These are phyloP conservation scores for Sardinella longiceps DNA, from an alignment of 2,797 vertebrate genomes.

Conservation along the genomic window DNA sequence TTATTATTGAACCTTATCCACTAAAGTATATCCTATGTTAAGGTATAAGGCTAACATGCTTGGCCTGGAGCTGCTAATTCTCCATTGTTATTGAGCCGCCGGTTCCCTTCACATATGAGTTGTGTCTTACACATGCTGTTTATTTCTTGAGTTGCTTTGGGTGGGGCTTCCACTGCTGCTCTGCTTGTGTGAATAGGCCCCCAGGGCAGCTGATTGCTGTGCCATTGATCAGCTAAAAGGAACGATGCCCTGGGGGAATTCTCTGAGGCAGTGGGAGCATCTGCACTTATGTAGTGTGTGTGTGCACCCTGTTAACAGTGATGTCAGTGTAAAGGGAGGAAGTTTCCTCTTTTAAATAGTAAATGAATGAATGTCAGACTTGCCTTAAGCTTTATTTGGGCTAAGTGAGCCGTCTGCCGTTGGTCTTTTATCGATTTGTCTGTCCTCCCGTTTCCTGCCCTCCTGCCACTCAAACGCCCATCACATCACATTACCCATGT, in stretches of 20 bases:
- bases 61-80: background rate
- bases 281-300: background rate
- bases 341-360: background rate
- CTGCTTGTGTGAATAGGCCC: background rate
- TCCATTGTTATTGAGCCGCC: background rate
- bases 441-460: too few species aligned
- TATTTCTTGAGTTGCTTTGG: background rate
- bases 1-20: background rate
- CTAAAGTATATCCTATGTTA: background rate
- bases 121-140: background rate
- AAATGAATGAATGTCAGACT: background rate
- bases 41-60: background rate
- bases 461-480: too few species aligned
- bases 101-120: background rate
- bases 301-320: background rate
- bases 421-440: background rate
- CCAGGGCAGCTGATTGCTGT: background rate
- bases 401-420: background rate
- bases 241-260: background rate
- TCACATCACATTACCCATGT: constrained; percentile 22
- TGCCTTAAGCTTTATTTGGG: background rate
- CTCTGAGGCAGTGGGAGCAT: background rate
- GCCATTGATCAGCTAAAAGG: background rate
- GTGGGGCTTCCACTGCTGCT: background rate
- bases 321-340: background rate